Evolutionary conservation across 2,797 vertebrate species (phyloP).

Genomic region (Tenualosa ilisha): DNA sequence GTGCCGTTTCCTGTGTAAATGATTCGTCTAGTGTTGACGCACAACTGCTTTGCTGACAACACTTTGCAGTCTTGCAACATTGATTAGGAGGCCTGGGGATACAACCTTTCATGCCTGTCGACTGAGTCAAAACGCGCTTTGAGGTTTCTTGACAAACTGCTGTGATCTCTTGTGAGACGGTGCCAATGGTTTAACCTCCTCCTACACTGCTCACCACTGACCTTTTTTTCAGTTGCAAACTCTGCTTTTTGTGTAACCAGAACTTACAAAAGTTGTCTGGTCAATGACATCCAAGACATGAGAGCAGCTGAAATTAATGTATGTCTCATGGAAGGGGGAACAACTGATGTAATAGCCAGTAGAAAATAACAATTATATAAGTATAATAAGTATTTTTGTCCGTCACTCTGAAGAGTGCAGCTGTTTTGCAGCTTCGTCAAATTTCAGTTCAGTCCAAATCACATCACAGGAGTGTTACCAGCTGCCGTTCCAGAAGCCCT

Average conservation of each 20-base stretch:
- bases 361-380: background rate
- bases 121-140: constrained; percentile 57
- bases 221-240: constrained; percentile 58
- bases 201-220: constrained; percentile 57
- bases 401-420: background rate
- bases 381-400: background rate
- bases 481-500: background rate
- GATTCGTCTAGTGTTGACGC: background rate
- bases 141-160: constrained; percentile 46
- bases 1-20: background rate
- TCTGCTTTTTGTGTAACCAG: constrained; percentile 49
- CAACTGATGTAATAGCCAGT: background rate
- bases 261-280: background rate
- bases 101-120: background rate
- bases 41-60: background rate
- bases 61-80: background rate
- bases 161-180: constrained; percentile 50
- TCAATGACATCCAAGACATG: background rate
- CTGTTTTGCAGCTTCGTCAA: background rate
- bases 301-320: background rate
- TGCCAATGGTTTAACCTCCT: constrained; percentile 51
- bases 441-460: background rate
- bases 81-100: background rate
- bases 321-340: background rate
- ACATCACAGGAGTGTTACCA: background rate